Evolutionary conservation across 2,797 vertebrate genomes (phyloP).

Genomic region (Sternarchorhynchus goeldii): DNA sequence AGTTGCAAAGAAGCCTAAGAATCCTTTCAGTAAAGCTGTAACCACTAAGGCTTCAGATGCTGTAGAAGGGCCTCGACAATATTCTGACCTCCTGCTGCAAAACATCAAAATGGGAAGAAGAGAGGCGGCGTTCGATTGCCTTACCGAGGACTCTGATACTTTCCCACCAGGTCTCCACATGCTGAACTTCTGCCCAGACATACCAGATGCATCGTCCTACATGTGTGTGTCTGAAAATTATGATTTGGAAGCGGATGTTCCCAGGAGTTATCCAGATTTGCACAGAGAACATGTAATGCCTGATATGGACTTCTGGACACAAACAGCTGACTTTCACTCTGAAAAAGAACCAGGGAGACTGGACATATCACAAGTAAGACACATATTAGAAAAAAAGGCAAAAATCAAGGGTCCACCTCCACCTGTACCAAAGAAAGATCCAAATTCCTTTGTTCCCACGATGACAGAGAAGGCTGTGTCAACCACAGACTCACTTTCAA

Average conservation of each 20-base stretch:
- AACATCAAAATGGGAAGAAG: conserved; percentile 70
- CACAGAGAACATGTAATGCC: conserved; percentile 61
- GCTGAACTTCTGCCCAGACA: conserved; percentile 64
- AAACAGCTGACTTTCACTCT: conserved; percentile 56
- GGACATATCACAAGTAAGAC: conserved; percentile 68
- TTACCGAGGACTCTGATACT: conserved; percentile 49
- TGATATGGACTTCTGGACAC: conserved; percentile 66
- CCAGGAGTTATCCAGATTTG: conserved; percentile 32
- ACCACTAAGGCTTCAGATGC: conserved; percentile 61
- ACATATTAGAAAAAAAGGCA: conserved; percentile 61
- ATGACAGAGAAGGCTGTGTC: conserved; percentile 43
- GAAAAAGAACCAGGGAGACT: conserved; percentile 62
- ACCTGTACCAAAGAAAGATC: conserved; percentile 56
- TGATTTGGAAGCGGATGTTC: conserved; percentile 57
- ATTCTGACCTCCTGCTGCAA: conserved; percentile 62
- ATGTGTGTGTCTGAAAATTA: conserved; percentile 59
- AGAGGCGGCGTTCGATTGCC: conserved; percentile 71
- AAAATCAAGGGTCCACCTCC: conserved; percentile 66
- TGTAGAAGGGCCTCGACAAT: conserved; percentile 63
- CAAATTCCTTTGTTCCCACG: conserved; percentile 48
- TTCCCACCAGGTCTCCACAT: conserved; percentile 63
- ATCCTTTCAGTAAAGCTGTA: conserved; percentile 71
- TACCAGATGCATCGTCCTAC: conserved; percentile 51
- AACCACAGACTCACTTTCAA: conserved; percentile 40
- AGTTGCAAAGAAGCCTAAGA: conserved; percentile 78